Percentiles rank a stretch among this genome's conserved stretches.
These are phyloP conservation scores for Sinocyclocheilus maitianheensis DNA, from an alignment of 2,113 vertebrate species.

Conservation along the genomic window DNA sequence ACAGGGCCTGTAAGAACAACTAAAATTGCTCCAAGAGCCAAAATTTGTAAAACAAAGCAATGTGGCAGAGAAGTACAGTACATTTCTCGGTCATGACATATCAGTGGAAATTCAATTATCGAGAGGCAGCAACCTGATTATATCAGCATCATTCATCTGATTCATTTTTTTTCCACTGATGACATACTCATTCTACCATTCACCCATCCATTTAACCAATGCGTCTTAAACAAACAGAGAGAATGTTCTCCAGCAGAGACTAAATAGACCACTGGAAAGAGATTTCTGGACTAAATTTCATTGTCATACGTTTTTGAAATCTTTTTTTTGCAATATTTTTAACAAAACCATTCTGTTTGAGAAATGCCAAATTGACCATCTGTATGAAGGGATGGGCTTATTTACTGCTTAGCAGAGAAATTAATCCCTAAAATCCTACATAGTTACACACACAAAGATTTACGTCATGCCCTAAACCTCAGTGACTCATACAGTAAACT, in stretches of 20 bases:
- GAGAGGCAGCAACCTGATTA: not conserved
- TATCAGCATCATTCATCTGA: not conserved
- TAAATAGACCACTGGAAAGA: not conserved
- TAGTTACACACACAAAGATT: not conserved
- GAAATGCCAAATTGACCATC: slow-evolving; percentile 10
- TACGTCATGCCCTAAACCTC: slow-evolving; percentile 19
- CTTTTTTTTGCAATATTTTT: not conserved
- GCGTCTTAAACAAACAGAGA: not conserved
- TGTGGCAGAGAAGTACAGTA: not conserved
- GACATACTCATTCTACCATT: not conserved
- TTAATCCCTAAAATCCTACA: slow-evolving; percentile 20
- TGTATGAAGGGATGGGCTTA: slow-evolving; percentile 7
- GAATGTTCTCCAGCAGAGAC: not conserved
- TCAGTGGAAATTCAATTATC: not conserved
- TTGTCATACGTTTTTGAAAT: too few relatives aligned
- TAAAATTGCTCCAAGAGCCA: not conserved
- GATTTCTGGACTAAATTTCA: not conserved
- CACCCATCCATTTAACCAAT: not conserved
- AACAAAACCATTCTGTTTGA: not conserved
- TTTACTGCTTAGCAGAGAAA: slow-evolving; percentile 12
- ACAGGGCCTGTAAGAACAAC: not conserved
- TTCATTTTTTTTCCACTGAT: not conserved
- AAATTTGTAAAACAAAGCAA: not conserved
- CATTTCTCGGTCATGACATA: not conserved
- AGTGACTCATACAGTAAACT: slow-evolving; percentile 23